Evolutionary conservation across 2,888 invertebrate species (phyloP), one percentile per base, ranked within the genome.

Genomic region (Diplolepis rosae): DNA sequence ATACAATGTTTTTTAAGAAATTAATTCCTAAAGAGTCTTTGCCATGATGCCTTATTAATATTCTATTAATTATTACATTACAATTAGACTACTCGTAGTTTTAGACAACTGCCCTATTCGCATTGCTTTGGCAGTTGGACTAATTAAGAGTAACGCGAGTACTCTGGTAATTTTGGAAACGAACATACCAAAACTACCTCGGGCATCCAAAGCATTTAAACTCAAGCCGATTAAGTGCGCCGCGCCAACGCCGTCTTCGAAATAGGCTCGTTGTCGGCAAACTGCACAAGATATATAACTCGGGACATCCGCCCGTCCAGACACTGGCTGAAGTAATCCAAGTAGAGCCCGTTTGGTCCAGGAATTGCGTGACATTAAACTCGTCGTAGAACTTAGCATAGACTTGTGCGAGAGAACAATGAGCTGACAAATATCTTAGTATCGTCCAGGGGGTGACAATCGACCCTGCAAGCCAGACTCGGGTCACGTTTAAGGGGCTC

Each of bases 291-390:
- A 77, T 74, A 76, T 74, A 74, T 65, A 65, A n/a, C 24, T 18
- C 35, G 56, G 32, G 22, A 42, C 66, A 66, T 68, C 66, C 70
- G 65, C 70, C 70, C 72, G 61, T 72, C 70, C 71, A 69, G 70
- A 73, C 70, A 75, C 72, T 70, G 51, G 71, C 69, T 71, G 71
- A 72, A 70, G 69, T 73, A 74, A 74, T 71, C 74, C 76, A 54
- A 65, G 39, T 35, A 45, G 67, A 71, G 70, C 70, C 69, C 72
- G 77, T 80, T 77, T 73, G 76, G 70, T 65, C 65, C 83, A 85
- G 88, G 87, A 88, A 87, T 87, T 85, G 86, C 87, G 84, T 84
- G 74, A 86, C 88, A 87, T 88, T 88, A 88, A 88, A 86, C 86
- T 84, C 81, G 70, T 75, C 76, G 75, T 74, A 78, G 84, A 84